Conservation (phyloP, 2,113 vertebrate genomes). For the Pangasianodon gigas region DNA sequence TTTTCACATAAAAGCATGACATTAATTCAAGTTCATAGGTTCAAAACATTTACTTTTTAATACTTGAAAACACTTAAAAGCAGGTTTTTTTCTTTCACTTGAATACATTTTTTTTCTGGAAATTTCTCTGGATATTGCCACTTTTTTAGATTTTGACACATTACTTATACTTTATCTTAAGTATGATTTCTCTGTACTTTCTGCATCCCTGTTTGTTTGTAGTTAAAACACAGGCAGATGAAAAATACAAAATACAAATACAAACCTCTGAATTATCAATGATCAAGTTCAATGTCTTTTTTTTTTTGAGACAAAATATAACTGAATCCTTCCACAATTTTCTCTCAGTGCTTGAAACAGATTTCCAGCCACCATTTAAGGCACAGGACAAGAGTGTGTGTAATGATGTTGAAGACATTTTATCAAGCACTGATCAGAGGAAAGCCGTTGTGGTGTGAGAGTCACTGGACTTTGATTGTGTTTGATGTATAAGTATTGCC, state of each 20-base stretch:
- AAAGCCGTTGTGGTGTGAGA: constrained; percentile 16
- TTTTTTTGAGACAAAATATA: neutral
- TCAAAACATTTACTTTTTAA: neutral
- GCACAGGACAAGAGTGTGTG: constrained; percentile 14
- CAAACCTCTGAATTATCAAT: neutral
- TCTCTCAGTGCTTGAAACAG: neutral
- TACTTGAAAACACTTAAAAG: neutral
- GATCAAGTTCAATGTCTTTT: neutral
- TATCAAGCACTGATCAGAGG: constrained; percentile 9
- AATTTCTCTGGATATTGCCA: neutral
- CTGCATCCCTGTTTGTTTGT: neutral
- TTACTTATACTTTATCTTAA: neutral
- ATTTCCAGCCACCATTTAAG: neutral
- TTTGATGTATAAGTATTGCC: constrained; percentile 38
- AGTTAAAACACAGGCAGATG: neutral
- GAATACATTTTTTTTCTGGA: neutral
- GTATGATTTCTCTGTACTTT: neutral
- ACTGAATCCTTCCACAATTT: neutral
- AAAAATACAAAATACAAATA: neutral
- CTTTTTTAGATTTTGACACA: neutral
- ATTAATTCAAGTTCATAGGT: neutral
- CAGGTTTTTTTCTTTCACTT: neutral
- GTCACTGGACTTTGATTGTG: neutral
- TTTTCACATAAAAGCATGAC: too few relatives aligned
- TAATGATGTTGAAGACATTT: constrained; percentile 41